Conservation (phyloP, 2,113 vertebrate species). For the Esox niger region DNA sequence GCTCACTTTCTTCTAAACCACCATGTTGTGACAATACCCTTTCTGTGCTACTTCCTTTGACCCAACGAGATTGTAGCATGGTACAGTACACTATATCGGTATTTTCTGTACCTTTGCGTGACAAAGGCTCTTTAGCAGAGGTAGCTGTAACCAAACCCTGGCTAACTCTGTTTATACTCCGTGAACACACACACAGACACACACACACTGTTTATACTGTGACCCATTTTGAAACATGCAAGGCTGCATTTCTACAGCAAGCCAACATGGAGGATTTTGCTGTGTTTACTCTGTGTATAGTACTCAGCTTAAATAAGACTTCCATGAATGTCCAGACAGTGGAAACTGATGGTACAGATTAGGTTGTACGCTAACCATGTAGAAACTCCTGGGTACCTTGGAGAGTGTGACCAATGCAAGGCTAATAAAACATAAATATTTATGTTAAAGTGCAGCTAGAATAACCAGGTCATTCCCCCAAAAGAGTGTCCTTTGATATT, state of each 20-base stretch:
- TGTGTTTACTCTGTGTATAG: slow-evolving; percentile 74
- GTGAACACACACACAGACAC: slow-evolving; percentile 17
- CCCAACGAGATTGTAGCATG: slow-evolving; percentile 49
- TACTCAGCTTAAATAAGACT: slow-evolving; percentile 71
- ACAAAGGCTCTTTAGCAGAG: slow-evolving; percentile 65
- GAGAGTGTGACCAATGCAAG: slow-evolving; percentile 56
- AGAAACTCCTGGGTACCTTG: slow-evolving; percentile 56
- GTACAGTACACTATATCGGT: slow-evolving; percentile 42
- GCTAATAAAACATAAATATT: slow-evolving; percentile 70
- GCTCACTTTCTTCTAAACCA: slow-evolving; percentile 32
- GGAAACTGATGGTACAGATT: slow-evolving; percentile 70
- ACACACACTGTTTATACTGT: slow-evolving; percentile 69
- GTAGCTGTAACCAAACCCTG: slow-evolving; percentile 67
- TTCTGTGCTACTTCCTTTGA: slow-evolving; percentile 41
- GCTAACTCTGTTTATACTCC: slow-evolving; percentile 72
- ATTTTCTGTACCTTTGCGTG: slow-evolving; percentile 67
- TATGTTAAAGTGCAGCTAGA: slow-evolving; percentile 34
- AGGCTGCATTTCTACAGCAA: slow-evolving; percentile 56
- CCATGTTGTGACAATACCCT: slow-evolving; percentile 28
- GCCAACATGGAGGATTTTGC: slow-evolving; percentile 67
- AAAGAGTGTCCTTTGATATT: background rate
- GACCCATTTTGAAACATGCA: slow-evolving; percentile 67
- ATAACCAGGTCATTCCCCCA: slow-evolving; percentile 39
- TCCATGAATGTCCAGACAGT: slow-evolving; percentile 51
- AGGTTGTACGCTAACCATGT: slow-evolving; percentile 50